Evolutionary conservation across 2,888 invertebrate species (phyloP), one percentile per base, ranked within the genome.

Genomic region (Netelia inedita): DNA sequence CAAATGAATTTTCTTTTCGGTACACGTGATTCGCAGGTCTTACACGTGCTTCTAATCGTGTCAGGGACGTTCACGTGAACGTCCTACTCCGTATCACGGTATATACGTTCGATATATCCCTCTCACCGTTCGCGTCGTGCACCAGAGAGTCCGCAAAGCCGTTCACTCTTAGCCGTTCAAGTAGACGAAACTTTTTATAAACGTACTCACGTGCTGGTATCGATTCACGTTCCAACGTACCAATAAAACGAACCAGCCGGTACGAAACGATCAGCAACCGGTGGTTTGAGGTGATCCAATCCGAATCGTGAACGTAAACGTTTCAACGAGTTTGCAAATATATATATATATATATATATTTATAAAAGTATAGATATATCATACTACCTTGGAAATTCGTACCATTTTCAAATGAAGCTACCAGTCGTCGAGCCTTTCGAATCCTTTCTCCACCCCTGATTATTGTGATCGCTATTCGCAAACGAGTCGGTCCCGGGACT

Each of bases 1-100:
- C 19, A 23, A 78, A 72, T 72, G 59, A 61, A 68, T 74, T 85
- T 78, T 41, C 68, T 68, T 73, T 81, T 78, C 53, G 3, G 16
- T 57, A 72, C 83, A 82, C 86, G 86, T 85, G 86, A 78, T 69
- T 72, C 53, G 10, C 8, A 14, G 46, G 11, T 19, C 68, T 59
- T 14, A 21, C 61, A n/a, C 59, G 68, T 43, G 59, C 35, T 65
- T 16, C 28, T 14, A 86, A 84, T 71, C 72, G 76, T 87, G 87
- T 88, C 89, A 88, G 87, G 88, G 88, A 68, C 87, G 85, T 86
- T 85, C 90, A 91, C 91, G 90, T 90, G 91, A 90, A 89, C 91
- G 88, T 85, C 89, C 89, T 87, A 89, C 86, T 88, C 83, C 74
- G 74, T 59, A 79, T 41, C 61, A 72, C 66, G 14, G 14, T 55